Conservation (phyloP, 2,113 vertebrate species). For the Oryctolagus cuniculus region DNA sequence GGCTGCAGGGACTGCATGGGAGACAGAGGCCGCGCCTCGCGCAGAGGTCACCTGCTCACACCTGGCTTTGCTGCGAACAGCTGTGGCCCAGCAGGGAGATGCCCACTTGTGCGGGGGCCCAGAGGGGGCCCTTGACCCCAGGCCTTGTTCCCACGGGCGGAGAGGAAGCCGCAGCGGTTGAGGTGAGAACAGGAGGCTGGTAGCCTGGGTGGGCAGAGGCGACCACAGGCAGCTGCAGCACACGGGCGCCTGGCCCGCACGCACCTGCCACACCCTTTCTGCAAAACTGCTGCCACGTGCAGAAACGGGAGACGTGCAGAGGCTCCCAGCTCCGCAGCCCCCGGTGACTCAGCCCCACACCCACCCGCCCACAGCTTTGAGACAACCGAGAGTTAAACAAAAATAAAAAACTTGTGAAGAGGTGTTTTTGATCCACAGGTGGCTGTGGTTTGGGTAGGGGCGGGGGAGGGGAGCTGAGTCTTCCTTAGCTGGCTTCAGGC, state of each 20-base stretch:
- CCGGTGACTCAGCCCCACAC: neutral
- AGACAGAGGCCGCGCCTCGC: neutral
- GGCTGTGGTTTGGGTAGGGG: slow-evolving; percentile 54
- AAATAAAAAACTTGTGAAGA: neutral
- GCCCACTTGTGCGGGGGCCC: neutral
- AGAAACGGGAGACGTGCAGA: slow-evolving; percentile 12
- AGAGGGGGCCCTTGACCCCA: neutral
- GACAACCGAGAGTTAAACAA: slow-evolving; percentile 2
- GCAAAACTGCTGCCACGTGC: slow-evolving; percentile 58
- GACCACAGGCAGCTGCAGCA: neutral
- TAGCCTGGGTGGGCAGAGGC: neutral
- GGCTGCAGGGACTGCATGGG: neutral
- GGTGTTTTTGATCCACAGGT: slow-evolving; percentile 35
- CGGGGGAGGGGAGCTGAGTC: neutral
- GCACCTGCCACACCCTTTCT: neutral
- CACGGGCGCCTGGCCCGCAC: neutral
- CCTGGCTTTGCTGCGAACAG: neutral
- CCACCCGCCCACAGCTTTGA: neutral
- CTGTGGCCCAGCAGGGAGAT: neutral
- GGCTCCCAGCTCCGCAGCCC: neutral
- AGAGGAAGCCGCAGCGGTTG: slow-evolving; percentile 58
- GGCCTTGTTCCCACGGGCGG: neutral
- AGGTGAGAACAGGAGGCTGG: slow-evolving; percentile 44
- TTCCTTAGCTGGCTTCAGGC: neutral
- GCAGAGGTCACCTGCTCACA: neutral